phyloP scores from a whole-genome alignment of 2,888 invertebrate species.

The Brenthis daphne region DNA sequence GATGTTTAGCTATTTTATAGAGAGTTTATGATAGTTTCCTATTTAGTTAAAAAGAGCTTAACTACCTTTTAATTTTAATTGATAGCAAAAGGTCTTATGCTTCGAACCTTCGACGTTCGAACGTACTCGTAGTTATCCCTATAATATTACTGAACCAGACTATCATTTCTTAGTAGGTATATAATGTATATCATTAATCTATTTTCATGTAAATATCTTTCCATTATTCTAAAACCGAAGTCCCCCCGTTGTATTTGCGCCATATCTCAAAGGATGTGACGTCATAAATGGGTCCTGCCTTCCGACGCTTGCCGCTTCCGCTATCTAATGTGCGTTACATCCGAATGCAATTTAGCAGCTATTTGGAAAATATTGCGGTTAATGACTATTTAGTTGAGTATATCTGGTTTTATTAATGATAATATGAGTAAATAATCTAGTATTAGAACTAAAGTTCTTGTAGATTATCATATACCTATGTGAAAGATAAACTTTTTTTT shows the following conservation, averaged over 20 bases:
- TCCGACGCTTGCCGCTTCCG: constrained; percentile 59
- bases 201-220: constrained; percentile 18
- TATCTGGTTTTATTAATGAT: neutral
- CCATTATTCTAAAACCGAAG: constrained; percentile 21
- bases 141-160: too few species aligned
- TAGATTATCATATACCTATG: too few species aligned
- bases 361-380: constrained; percentile 66
- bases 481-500: too few species aligned
- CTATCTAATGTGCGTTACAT: constrained; percentile 65
- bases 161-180: too few species aligned
- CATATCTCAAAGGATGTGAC: constrained; percentile 56
- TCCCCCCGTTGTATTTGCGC: constrained; percentile 35
- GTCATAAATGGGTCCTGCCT: constrained; percentile 60
- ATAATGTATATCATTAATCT: constrained; percentile 8
- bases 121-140: too few species aligned
- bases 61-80: too few species aligned
- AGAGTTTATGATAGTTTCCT: neutral
- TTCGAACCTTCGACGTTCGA: too few species aligned
- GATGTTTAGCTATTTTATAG: constrained; percentile 13
- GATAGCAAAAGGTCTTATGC: too few species aligned
- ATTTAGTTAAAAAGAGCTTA: too few species aligned
- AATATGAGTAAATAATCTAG: too few species aligned
- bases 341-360: constrained; percentile 67
- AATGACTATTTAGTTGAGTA: constrained; percentile 45
- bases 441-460: too few species aligned